Evolutionary conservation across 2,113 vertebrate species (phyloP), one percentile per base, ranked within the genome.

Genomic region (Anser cygnoides): DNA sequence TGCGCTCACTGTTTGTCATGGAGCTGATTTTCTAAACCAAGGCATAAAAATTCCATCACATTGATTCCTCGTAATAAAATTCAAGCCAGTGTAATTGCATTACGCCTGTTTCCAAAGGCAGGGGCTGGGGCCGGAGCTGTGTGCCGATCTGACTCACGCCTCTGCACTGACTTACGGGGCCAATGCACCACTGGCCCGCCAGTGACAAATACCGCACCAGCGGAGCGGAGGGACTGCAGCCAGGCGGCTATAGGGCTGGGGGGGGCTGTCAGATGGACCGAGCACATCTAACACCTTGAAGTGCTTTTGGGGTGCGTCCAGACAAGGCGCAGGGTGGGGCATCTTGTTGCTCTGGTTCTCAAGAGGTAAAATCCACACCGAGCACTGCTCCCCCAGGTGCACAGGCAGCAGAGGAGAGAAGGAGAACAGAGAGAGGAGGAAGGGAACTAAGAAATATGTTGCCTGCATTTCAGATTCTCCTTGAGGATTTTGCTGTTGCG

Each of bases 1-100:
- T 4, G 82, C 59, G 55, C 35, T 18, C 65, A 79, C 39, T 90
- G 62, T 9, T 94, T 79, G 75, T 58, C 61, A 21, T 3, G 33
- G 90, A 92, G 82, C 61, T 58, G 49, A 41, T 79, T 96, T 92
- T 72, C 79, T 61, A 82, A 74, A 41, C 83, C 68, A 58, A 33
- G 84, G 87, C 77, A 90, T 35, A 73, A 90, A 92, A 89, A 94
- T 85, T 71, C 89, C 87, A 77, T 50, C 83, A 10, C 58, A 50
- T 82, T 2, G 4, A 87, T 94, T 70, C 50, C 79, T 88, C 1
- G 0, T 65, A 20, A 92, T 52, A 37, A 84, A 91, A 89, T 82
- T 62, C 84, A 68, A 67, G 73, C 68, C 3, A 10, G 5, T 78
- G 68, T 86, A 85, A 89, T 88, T 58, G 61, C 79, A 49, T n/a